These are phyloP conservation scores for Colossoma macropomum DNA, from an alignment of 2,113 vertebrate genomes.

Conservation along the genomic window DNA sequence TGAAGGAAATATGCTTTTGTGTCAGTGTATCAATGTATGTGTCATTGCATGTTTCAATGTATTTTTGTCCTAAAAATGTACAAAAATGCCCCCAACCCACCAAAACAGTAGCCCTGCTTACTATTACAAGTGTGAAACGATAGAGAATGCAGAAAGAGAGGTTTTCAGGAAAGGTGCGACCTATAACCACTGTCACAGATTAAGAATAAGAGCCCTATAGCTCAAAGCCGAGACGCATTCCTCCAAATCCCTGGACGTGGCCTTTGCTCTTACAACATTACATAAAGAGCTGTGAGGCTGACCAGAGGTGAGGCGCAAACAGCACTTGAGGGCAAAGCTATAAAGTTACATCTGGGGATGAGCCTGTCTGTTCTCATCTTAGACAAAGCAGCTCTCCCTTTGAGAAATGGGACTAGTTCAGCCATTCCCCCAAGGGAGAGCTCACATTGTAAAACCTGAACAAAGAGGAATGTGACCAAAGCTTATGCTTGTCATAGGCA, in stretches of 20 bases:
- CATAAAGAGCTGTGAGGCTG: background rate
- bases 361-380: background rate
- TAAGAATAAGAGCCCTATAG: background rate
- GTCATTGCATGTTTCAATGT: too few species aligned
- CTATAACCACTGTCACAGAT: background rate
- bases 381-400: background rate
- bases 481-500: background rate
- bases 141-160: background rate
- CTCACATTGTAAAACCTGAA: background rate
- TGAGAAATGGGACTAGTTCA: background rate
- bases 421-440: background rate
- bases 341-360: constrained; percentile 16
- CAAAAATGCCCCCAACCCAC: too few species aligned
- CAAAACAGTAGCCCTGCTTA: too few species aligned
- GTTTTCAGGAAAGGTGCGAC: background rate
- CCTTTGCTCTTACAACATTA: background rate
- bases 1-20: too few species aligned
- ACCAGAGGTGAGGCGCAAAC: background rate
- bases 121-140: background rate
- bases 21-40: too few species aligned
- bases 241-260: background rate
- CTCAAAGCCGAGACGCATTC: background rate
- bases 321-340: background rate
- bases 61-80: too few species aligned
- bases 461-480: background rate